Evolutionary conservation across 2,888 invertebrate genomes (phyloP), one percentile per base, ranked within the genome.

Genomic region (Athripsodes cinereus): DNA sequence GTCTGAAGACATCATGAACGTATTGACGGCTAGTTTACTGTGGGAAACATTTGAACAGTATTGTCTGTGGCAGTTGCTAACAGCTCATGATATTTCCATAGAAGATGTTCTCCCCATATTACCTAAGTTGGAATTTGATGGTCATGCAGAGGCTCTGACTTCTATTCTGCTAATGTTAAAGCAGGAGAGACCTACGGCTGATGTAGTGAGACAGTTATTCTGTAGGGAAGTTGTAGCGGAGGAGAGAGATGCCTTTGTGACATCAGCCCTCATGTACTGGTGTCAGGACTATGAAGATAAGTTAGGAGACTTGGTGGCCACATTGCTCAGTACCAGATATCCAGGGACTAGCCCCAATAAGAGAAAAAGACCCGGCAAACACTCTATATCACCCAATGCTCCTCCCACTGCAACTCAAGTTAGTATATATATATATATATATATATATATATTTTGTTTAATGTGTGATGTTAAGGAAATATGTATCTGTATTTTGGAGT

Each of bases 21-120:
- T 92, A 72, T 73, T 92, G 66, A 88, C 88, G 61, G 87, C 89
- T 47, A 96, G 94, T 68, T 78, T 98, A 57, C 84, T 85, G 58
- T 99, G 97, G 94, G 97, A 98, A 75, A 96, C 96, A 1, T 92
- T 96, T 67, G 97, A 98, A 73, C 98, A 99, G 74, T 89, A 92
- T 71, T 96, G 95, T 72, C 82, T 98, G 49, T 99, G 98, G 98
- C 96, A 97, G 74, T 80, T 99, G 58, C 84, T 97, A 52, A 87
- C 90, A 65, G 96, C 96, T 46, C 97, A 97, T 71, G 92, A 94
- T 71, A 90, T 96, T 69, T 89, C 93, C 55, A 84, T 95, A n/a
- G 94, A 95, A 69, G 88, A 90, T 69, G 86, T 96, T 64, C 75
- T 93, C 68, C 88, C 92, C 35, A 78, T 84, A 63, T 78, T 84